Base-by-base conservation (phyloP, 2,888 invertebrate genomes). In the Callimorpha dominula region DNA sequence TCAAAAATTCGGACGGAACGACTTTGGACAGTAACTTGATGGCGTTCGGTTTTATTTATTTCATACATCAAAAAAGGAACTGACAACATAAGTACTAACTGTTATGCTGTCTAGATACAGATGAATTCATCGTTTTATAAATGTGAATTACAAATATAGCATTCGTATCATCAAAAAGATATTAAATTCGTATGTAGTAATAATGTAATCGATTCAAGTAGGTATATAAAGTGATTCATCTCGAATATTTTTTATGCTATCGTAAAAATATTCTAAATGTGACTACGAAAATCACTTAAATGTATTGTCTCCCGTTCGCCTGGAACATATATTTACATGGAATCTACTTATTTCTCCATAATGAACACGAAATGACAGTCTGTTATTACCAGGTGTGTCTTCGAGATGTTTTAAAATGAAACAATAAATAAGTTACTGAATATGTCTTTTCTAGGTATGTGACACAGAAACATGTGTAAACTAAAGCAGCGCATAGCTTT, bases 261-360 rank as follows among this genome's bases (percentile, higher is more conserved):
- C 87, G 71, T 87, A 87, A 87, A 85, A 87, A 80, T 82, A 84
- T 87, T 85, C 83, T 78, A 79, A 81, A 82, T 75, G 77, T 74
- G 76, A 70, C 73, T 78, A 73, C 70, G 76, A 75, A 78, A 74
- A 71, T 78, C 84, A 86, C 85, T 85, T 82, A 83, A 71, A 77
- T 64, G 77, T 85, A 82, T 86, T 84, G 79, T 78, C 75, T 79
- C 43, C 60, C 49, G 46, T 65, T 43, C 77, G 69, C 72, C 73
- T 70, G 42, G 14, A 63, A 67, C 52, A 81, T 77, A 73, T 62
- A 67, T 80, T 78, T 72, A 78, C 68, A 70, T 74, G 72, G 75
- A 75, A 75, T 76, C 65, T 65, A 65, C 46, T 76, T 80, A 75
- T 74, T 75, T 76, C 77, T 66, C 74, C 76, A 78, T 79, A 70